A percentile compares a stretch with the other conserved stretches of the same genome.
These are phyloP conservation scores for Callinectes sapidus DNA, from an alignment of 2,888 invertebrate genomes.

Conservation along the genomic window DNA sequence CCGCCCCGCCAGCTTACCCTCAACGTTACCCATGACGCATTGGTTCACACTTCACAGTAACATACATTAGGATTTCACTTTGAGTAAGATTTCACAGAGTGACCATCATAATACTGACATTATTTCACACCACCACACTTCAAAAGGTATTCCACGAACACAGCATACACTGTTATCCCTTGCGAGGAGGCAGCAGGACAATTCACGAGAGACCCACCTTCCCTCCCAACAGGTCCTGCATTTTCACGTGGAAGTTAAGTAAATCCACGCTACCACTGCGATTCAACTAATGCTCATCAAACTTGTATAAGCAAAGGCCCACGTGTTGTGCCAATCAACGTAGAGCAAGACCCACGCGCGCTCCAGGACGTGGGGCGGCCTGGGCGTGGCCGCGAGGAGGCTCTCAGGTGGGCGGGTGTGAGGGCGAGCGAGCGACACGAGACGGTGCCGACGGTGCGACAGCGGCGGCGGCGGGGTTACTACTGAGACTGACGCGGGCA, in stretches of 20 bases:
- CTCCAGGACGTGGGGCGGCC: conserved; percentile 18
- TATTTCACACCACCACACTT: conserved; percentile 43
- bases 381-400: conserved; percentile 53
- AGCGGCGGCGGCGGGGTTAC: conserved; percentile 57
- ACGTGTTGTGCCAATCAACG: conserved; percentile 20
- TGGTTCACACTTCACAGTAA: conserved; percentile 38
- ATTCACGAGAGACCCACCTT: conserved; percentile 7
- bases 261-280: conserved; percentile 35
- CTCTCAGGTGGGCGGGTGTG: conserved; percentile 65
- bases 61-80: conserved; percentile 42
- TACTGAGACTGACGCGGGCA: conserved; percentile 56
- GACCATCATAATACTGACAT: conserved; percentile 22
- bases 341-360: conserved; percentile 35
- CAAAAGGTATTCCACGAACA: background rate
- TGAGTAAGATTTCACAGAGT: conserved; percentile 27
- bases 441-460: conserved; percentile 49
- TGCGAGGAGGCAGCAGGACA: conserved; percentile 42
- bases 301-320: conserved; percentile 41
- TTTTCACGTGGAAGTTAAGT: conserved; percentile 41
- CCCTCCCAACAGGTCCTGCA: conserved; percentile 11
- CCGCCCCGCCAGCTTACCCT: conserved; percentile 59
- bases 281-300: conserved; percentile 41
- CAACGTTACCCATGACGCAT: conserved; percentile 60
- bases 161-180: conserved; percentile 18
- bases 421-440: conserved; percentile 63